These are phyloP conservation scores for Apomyelois bistriatella DNA, from an alignment of 2,888 invertebrate genomes.

Conservation along the genomic window DNA sequence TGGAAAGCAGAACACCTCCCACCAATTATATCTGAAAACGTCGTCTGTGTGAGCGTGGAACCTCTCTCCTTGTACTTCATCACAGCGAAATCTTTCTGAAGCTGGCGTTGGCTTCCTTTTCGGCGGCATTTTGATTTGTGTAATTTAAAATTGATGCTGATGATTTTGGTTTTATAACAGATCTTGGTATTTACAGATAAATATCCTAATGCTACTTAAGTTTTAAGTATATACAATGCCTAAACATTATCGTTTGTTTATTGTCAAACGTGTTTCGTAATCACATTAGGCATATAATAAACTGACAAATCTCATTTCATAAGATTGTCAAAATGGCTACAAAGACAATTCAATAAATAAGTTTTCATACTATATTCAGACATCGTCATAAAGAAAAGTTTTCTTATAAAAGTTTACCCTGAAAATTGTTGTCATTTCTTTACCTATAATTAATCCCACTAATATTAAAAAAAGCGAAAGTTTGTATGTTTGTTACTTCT, in stretches of 20 bases:
- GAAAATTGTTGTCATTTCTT: too few species aligned
- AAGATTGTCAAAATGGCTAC: too few species aligned
- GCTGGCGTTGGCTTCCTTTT: slow-evolving; percentile 31
- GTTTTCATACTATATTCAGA: too few species aligned
- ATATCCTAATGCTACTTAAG: neutral
- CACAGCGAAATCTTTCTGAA: slow-evolving; percentile 35
- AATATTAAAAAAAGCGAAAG: too few species aligned
- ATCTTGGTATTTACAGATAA: neutral
- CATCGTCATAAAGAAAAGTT: too few species aligned
- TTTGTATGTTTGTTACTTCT: too few species aligned
- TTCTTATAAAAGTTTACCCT: too few species aligned
- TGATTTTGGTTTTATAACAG: neutral
- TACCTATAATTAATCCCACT: too few species aligned
- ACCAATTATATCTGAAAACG: slow-evolving; percentile 53
- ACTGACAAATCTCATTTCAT: too few species aligned
- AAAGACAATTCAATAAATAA: too few species aligned
- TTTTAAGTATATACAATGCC: neutral
- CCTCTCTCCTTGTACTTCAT: slow-evolving; percentile 41
- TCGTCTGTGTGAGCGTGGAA: slow-evolving; percentile 50
- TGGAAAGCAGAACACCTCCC: slow-evolving; percentile 66
- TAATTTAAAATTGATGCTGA: neutral
- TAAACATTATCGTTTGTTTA: neutral
- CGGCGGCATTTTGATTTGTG: slow-evolving; percentile 34
- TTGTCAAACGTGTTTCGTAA: too few species aligned
- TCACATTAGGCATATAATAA: too few species aligned